Conservation (phyloP, 2,888 invertebrate genomes). For the Heteromurus nitidus region DNA sequence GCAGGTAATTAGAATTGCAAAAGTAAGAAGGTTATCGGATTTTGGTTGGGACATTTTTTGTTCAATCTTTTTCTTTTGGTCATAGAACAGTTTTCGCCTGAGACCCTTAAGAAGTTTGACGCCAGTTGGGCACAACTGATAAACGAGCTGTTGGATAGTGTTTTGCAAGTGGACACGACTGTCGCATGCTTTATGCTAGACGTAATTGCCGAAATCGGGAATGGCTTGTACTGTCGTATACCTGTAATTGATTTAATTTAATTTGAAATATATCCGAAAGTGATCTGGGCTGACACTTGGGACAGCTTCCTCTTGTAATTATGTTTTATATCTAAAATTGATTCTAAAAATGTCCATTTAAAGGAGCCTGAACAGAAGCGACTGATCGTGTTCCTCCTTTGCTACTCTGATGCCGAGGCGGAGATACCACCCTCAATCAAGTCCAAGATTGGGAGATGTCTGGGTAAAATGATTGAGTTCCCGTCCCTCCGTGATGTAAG, state of each 20-base stretch:
- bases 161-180: not conserved
- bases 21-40: not conserved
- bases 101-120: not conserved
- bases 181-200: constrained; percentile 16
- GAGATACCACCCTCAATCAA: not conserved
- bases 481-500: constrained; percentile 25
- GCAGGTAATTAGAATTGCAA: not conserved
- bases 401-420: not conserved
- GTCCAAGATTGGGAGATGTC: constrained; percentile 27
- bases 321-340: no score
- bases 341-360: no score
- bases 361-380: constrained; percentile 16
- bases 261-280: no score
- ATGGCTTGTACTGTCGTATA: not conserved
- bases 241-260: constrained; percentile 20
- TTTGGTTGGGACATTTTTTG: not conserved
- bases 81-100: not conserved
- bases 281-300: no score
- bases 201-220: constrained; percentile 14
- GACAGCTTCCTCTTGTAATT: no score
- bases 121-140: not conserved
- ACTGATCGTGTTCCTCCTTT: not conserved
- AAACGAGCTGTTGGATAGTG: not conserved
- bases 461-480: constrained; percentile 28
- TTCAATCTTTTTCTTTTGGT: not conserved